These are phyloP conservation scores for Moxostoma hubbsi DNA, from an alignment of 2,797 vertebrate genomes.

Conservation along the genomic window DNA sequence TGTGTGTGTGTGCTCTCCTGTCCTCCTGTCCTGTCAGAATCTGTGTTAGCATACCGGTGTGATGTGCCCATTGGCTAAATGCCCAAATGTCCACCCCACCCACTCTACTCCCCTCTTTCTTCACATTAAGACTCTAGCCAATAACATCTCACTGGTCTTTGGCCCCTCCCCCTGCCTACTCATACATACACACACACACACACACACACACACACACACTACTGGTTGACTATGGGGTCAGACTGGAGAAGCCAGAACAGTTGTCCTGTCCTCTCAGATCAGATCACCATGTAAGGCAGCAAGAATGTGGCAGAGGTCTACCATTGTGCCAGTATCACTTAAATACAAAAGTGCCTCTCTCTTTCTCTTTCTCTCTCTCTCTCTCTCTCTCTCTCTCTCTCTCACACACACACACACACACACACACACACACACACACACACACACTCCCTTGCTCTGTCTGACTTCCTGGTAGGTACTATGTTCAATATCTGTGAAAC, in stretches of 20 bases:
- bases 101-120: conserved; percentile 25
- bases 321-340: conserved; percentile 52
- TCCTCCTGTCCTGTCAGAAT: conserved; percentile 70
- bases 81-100: conserved; percentile 64
- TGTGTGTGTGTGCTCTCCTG: conserved; percentile 48
- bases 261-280: conserved; percentile 57
- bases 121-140: conserved; percentile 25
- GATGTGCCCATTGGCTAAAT: conserved; percentile 75
- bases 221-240: conserved; percentile 37
- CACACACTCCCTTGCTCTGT: conserved; percentile 11
- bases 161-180: conserved; percentile 8
- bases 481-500: conserved; percentile 26
- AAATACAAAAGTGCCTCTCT: conserved; percentile 40
- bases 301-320: conserved; percentile 42
- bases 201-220: neutral
- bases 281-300: conserved; percentile 49
- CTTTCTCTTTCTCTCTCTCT: neutral
- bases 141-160: conserved; percentile 13
- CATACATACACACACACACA: conserved; percentile 14
- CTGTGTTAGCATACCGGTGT: conserved; percentile 66
- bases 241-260: conserved; percentile 40
- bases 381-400: too few relatives aligned
- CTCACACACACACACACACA: too few relatives aligned
- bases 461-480: neutral
- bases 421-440: too few relatives aligned